Conservation (phyloP, 2,888 invertebrate species). For the Stictocephala bisonia region DNA sequence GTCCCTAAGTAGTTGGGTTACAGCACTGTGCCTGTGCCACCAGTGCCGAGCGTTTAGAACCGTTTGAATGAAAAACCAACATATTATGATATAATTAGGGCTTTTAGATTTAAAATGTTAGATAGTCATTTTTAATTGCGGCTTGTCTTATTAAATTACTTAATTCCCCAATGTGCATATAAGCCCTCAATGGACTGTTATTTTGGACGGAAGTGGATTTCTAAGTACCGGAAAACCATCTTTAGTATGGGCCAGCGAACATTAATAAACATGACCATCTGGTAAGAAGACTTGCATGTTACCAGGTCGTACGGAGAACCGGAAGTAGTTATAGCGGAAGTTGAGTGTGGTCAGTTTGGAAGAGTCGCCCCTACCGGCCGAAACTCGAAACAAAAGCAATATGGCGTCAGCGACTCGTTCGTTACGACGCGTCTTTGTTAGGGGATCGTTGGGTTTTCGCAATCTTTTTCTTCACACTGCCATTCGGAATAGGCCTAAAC, state of each 20-base stretch:
- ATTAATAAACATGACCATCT: background rate
- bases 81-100: no score
- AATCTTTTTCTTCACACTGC: constrained; percentile 30
- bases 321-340: constrained; percentile 14
- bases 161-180: no score
- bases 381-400: constrained; percentile 21
- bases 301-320: no score
- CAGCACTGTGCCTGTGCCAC: no score
- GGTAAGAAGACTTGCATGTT: background rate
- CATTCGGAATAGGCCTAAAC: constrained; percentile 16
- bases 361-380: background rate
- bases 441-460: constrained; percentile 12
- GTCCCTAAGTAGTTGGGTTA: no score
- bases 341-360: constrained; percentile 30
- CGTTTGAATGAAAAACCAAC: no score
- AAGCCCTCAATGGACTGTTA: no score
- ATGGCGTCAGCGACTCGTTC: constrained; percentile 33
- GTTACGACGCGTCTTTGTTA: constrained; percentile 29
- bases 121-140: no score
- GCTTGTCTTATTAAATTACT: no score
- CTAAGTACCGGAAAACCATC: background rate
- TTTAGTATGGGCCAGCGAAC: background rate
- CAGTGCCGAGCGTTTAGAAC: no score
- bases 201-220: no score
- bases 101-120: no score